phyloP scores from a whole-genome alignment of 2,797 vertebrate species.

The Garrulus glandarius region DNA sequence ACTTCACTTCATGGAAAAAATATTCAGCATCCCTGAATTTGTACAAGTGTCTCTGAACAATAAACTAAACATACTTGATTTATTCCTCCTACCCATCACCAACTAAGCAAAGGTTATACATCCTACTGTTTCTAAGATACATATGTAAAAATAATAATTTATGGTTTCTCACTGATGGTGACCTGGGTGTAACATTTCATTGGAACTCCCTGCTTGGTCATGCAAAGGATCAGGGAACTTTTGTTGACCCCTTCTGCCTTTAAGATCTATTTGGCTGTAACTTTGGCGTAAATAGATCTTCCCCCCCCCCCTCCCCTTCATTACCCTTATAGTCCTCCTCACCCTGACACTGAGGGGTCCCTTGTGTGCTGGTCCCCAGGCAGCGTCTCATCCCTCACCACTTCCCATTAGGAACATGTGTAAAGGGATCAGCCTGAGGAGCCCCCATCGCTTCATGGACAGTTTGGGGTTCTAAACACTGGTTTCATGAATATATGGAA shows the following conservation, averaged over 20 bases:
- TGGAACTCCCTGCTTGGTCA: not conserved
- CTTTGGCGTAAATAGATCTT: not conserved
- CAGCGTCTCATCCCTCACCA: fast-evolving
- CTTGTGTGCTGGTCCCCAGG: fast-evolving
- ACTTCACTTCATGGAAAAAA: conserved; percentile 19
- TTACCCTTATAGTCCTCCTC: fast-evolving
- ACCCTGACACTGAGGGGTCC: fast-evolving
- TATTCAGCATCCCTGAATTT: not conserved
- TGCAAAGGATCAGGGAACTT: not conserved
- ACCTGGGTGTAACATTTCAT: not conserved
- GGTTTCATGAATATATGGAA: not conserved
- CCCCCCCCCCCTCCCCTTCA: fast-evolving
- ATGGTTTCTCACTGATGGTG: not conserved
- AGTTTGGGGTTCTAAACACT: not conserved
- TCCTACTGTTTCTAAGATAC: not conserved
- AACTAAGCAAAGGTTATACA: not conserved
- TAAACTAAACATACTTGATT: not conserved
- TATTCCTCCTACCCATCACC: conserved; percentile 29
- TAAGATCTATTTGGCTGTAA: not conserved
- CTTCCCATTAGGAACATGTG: fast-evolving
- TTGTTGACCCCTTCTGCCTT: not conserved
- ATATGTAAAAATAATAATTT: not conserved
- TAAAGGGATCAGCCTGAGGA: fast-evolving
- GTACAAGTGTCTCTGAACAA: conserved; percentile 10
- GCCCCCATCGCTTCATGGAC: fast-evolving